Evolutionary conservation across 1,140 invertebrate species (phyloP).

Genomic region (Drosophila orena): DNA sequence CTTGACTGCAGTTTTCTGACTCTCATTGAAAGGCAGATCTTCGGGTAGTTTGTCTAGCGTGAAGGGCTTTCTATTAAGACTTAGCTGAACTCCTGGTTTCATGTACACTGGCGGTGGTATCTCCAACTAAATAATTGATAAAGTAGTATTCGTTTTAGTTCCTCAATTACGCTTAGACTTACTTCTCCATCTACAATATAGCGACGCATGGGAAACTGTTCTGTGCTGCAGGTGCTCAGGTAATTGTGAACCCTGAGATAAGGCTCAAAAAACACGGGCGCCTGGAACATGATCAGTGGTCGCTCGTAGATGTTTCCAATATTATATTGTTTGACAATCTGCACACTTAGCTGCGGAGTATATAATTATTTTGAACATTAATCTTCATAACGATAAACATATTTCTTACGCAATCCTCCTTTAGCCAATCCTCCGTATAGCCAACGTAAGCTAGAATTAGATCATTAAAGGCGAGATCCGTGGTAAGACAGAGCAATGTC

Average conservation of each 20-base stretch:
- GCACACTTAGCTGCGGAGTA: conserved; percentile 85
- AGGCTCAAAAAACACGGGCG: conserved; percentile 89
- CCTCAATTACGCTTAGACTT: conserved; percentile 8
- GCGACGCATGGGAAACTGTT: conserved; percentile 87
- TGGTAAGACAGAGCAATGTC: conserved; percentile 90
- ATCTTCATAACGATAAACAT: not conserved
- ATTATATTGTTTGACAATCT: conserved; percentile 83
- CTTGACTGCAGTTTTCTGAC: conserved; percentile 87
- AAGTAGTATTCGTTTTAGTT: too few relatives aligned
- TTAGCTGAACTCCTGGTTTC: conserved; percentile 4
- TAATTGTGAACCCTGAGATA: conserved; percentile 88
- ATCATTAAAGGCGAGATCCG: conserved; percentile 88
- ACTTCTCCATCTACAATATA: conserved; percentile 87
- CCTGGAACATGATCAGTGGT: conserved; percentile 88
- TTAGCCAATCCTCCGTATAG: conserved; percentile 86
- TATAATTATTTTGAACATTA: not conserved
- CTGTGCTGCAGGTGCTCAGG: conserved; percentile 86
- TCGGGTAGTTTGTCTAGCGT: conserved; percentile 1
- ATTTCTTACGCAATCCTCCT: conserved; percentile 85
- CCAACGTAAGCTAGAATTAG: conserved; percentile 89
- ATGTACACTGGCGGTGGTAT: conserved; percentile 39
- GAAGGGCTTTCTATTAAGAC: conserved; percentile 34
- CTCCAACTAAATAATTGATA: conserved; percentile 21
- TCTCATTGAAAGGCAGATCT: conserved; percentile 68
- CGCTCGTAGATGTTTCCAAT: conserved; percentile 83